Base-by-base conservation (phyloP, 2,113 vertebrate species). In the Thalassarche chlororhynchos region DNA sequence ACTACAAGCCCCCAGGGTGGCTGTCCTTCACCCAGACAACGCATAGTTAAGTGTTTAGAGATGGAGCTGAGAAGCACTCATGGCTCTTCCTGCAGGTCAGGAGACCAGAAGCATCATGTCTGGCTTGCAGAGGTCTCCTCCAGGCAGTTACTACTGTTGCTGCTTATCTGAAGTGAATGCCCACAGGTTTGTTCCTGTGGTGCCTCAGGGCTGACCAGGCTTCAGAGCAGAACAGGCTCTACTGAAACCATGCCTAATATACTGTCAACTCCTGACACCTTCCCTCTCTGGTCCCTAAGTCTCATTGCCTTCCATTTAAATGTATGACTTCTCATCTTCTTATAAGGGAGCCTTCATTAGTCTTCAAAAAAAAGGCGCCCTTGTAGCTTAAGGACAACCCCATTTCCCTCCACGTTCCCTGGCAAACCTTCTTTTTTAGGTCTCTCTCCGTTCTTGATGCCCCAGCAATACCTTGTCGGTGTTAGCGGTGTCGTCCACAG, bases 391-490 rank as follows among this genome's bases (percentile, higher is more conserved):
- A 58, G 44, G 29, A 36, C 49, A 87, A 24, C 12, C 12, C 14
- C 20, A 8, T 54, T 65, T 58, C 49, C n/a, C 24, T 54, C 16
- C 29, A 29, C 0, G 0, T 57, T 51, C 34, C 68, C 42, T 52
- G 31, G 7, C 9, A 76, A 65, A 51, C 36, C 18, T 11, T 17
- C 8, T 34, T 64, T 34, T 72, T 14, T 12, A 46, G 17, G 29
- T 42, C 18, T 61, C n/a, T 25, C 10, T 6, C 51, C 36, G 8
- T 34, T 46, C 26, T 25, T 32, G 17, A 9, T n/a, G 34, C 16
- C 78, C 52, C 64, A 57, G 12, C 10, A 5, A 87, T 96, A 99
- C 99, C 98, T 98, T 98, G 88, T 98, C 87, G 0, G 98, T 98
- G 90, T 98, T 99, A 51, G 92, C 4, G 1, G 95, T 88, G 5